A percentile compares a stretch with the other conserved stretches of the same genome.
Conservation (phyloP, 1,140 invertebrate genomes). For the Tetraneura akinire region DNA sequence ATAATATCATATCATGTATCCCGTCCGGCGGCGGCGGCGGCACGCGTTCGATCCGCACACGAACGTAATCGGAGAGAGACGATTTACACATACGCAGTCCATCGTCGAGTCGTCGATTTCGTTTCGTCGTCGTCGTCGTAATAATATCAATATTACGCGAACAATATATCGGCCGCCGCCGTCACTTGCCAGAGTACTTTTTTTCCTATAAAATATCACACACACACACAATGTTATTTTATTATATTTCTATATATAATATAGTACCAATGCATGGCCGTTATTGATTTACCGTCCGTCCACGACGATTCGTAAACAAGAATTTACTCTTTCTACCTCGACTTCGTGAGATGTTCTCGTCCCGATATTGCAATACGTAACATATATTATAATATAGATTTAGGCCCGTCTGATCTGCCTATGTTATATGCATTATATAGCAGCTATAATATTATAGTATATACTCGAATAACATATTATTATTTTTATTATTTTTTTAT, state of each 20-base stretch:
- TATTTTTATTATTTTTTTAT: background rate
- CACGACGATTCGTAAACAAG: background rate
- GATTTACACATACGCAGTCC: conserved; percentile 18
- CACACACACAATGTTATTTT: background rate
- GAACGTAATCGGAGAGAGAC: no score
- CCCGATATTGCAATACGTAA: background rate
- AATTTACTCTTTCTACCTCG: conserved; percentile 20
- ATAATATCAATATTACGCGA: background rate
- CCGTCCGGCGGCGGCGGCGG: no score
- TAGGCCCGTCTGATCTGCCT: no score
- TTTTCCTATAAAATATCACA: background rate
- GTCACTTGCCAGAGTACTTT: no score
- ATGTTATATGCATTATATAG: background rate
- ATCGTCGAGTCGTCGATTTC: conserved; percentile 6
- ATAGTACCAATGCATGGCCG: background rate
- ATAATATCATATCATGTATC: background rate
- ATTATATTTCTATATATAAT: background rate
- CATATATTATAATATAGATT: no score
- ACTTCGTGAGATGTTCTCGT: conserved; percentile 21
- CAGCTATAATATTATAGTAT: background rate
- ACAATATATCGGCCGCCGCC: background rate
- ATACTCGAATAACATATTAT: background rate
- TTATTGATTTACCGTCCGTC: conserved; percentile 6
- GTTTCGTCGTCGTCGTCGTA: background rate
- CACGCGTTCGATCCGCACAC: background rate